Conservation (phyloP, 2,797 vertebrate genomes). For the Cossypha niveicapilla region DNA sequence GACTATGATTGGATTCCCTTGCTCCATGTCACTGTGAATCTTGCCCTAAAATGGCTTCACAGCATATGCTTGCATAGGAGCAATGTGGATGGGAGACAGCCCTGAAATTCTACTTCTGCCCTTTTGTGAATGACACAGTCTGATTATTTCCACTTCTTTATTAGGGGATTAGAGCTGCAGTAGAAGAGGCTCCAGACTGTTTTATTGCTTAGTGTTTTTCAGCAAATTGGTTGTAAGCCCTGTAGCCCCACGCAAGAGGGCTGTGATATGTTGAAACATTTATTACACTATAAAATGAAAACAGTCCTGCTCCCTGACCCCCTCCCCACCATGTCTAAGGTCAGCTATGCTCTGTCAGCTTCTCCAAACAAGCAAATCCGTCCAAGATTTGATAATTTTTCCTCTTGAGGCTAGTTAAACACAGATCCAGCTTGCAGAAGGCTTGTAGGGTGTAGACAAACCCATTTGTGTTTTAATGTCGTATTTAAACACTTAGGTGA, state of each 20-base stretch:
- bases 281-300: conserved; percentile 39
- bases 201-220: background rate
- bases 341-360: background rate
- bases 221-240: background rate
- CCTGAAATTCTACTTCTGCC: background rate
- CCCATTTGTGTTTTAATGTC: background rate
- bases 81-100: background rate
- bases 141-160: background rate
- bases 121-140: background rate
- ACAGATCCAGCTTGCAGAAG: background rate
- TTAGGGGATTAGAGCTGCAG: background rate
- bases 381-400: conserved; percentile 6
- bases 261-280: conserved; percentile 13
- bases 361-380: conserved; percentile 28
- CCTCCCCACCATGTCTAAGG: background rate
- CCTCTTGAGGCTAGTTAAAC: background rate
- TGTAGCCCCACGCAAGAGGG: background rate
- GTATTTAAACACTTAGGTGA: background rate
- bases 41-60: background rate
- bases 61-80: background rate
- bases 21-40: background rate
- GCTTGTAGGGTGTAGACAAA: background rate
- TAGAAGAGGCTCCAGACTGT: conserved; percentile 15
- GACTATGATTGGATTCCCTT: background rate
- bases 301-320: background rate